Percentiles rank a stretch among this genome's conserved stretches.
Evolutionary conservation across 1,140 invertebrate species (phyloP).

Genomic region (Danaus plexippus): DNA sequence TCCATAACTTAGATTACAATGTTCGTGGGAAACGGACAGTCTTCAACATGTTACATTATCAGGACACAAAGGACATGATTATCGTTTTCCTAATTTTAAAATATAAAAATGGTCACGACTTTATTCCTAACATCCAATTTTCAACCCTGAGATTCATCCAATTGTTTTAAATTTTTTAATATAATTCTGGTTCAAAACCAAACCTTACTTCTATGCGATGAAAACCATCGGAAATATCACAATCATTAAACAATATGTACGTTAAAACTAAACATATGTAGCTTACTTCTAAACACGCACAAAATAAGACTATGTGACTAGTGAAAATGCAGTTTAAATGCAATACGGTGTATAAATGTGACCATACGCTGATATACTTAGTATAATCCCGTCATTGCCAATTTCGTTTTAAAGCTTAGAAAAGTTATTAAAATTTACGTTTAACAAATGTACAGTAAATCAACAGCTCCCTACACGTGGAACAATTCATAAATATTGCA

Average conservation of each 20-base stretch:
- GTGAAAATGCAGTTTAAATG: conserved; percentile 21
- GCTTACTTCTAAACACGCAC: conserved; percentile 22
- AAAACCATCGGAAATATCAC: conserved; percentile 43
- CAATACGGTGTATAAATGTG: background rate
- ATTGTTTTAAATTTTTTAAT: conserved; percentile 9
- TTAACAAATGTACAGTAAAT: too few relatives aligned
- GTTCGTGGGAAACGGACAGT: too few relatives aligned
- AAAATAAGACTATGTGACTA: conserved; percentile 35
- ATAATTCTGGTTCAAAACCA: conserved; percentile 45
- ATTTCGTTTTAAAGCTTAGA: too few relatives aligned
- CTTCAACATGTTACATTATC: too few relatives aligned
- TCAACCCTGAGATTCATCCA: conserved; percentile 15
- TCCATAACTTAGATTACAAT: too few relatives aligned
- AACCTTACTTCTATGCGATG: conserved; percentile 33
- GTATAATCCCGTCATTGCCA: too few relatives aligned
- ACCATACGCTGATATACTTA: too few relatives aligned
- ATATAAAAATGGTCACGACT: too few relatives aligned
- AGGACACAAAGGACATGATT: too few relatives aligned
- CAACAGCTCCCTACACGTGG: too few relatives aligned
- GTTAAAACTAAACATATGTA: conserved; percentile 21
- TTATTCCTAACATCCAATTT: conserved; percentile 3
- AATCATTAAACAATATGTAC: conserved; percentile 32
- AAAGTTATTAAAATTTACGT: too few relatives aligned
- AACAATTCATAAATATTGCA: conserved; percentile 1
- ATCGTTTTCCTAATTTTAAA: too few relatives aligned